A percentile compares a stretch with the other conserved stretches of the same genome.
phyloP scores from a whole-genome alignment of 2,888 invertebrate genomes.

The Drosophila glabriapex region DNA sequence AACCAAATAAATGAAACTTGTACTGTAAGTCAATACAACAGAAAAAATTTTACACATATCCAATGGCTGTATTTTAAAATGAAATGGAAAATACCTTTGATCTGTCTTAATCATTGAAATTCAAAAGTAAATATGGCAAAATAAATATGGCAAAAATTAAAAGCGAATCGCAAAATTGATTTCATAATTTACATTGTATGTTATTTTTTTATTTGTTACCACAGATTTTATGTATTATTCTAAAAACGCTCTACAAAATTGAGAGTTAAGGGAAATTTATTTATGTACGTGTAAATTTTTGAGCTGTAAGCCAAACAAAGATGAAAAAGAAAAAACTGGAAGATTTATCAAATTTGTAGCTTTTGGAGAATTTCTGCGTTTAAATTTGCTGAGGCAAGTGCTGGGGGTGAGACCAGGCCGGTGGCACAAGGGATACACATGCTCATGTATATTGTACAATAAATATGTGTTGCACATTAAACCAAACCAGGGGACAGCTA shows the following conservation, averaged over 20 bases:
- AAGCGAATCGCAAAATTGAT: not conserved
- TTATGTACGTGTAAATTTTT: conserved; percentile 16
- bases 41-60: not conserved
- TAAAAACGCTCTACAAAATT: not conserved
- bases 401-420: conserved; percentile 3
- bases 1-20: not conserved
- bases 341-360: conserved; percentile 43
- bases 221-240: not conserved
- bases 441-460: conserved; percentile 68
- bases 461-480: conserved; percentile 53
- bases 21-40: not conserved
- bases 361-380: conserved; percentile 14
- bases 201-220: conserved; percentile 11
- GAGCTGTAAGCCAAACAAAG: conserved; percentile 9
- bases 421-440: conserved; percentile 21
- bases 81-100: not conserved
- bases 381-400: conserved; percentile 22
- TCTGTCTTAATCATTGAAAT: not conserved
- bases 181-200: not conserved
- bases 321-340: not conserved
- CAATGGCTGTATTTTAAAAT: not conserved
- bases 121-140: not conserved
- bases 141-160: not conserved
- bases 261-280: conserved; percentile 9
- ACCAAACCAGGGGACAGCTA: conserved; percentile 38